phyloP scores from a whole-genome alignment of 2,888 invertebrate species.

The Sisyra nigra region DNA sequence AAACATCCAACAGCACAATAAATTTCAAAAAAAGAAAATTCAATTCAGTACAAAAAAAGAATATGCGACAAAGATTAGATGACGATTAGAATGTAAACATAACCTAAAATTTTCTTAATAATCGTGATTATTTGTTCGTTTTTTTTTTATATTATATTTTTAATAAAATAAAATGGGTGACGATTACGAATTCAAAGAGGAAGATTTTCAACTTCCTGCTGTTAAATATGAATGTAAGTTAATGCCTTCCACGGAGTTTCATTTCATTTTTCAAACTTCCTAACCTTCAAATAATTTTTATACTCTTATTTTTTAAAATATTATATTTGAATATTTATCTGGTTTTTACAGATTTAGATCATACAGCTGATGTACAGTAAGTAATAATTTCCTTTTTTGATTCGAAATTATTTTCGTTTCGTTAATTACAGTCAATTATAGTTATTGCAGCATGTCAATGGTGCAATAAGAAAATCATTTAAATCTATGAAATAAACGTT shows the following conservation, averaged over 20 bases:
- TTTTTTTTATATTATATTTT: too few relatives aligned
- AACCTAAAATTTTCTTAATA: neutral
- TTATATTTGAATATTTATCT: neutral
- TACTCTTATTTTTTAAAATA: too few relatives aligned
- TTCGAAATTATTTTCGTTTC: constrained; percentile 9
- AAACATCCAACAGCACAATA: too few relatives aligned
- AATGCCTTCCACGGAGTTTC: neutral
- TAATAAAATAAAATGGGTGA: constrained; percentile 7
- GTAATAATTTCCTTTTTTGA: constrained; percentile 30
- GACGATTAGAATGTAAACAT: constrained; percentile 30
- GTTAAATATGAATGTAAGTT: constrained; percentile 70
- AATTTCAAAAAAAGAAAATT: constrained; percentile 57
- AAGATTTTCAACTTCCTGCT: constrained; percentile 45
- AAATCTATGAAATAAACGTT: neutral
- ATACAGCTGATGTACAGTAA: constrained; percentile 98
- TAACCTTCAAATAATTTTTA: neutral
- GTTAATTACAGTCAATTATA: neutral
- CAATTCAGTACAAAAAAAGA: constrained; percentile 34
- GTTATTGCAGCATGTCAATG: too few relatives aligned
- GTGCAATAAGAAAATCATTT: too few relatives aligned
- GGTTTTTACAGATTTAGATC: constrained; percentile 68
- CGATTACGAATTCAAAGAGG: constrained; percentile 29
- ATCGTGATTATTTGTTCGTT: too few relatives aligned
- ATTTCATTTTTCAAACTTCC: neutral
- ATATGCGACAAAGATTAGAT: constrained; percentile 44